Conservation (phyloP, 37 sponge, comb jelly and placozoan species). For the Ephydatia muelleri region DNA sequence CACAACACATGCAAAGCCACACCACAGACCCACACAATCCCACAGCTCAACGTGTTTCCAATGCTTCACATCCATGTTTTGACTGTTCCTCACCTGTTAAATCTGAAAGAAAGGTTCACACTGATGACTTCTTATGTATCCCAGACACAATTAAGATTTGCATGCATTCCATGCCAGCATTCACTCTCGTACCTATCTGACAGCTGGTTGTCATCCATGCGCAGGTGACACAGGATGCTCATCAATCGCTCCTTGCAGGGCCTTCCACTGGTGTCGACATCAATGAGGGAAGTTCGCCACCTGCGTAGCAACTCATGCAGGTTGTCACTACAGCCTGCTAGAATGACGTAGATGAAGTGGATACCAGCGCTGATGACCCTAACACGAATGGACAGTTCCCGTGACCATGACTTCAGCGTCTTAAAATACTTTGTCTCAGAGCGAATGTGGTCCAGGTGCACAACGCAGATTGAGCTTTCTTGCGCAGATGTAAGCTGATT, state of each 20-base stretch:
- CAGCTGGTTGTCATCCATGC: not conserved
- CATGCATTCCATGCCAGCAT: not conserved
- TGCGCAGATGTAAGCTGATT: not conserved
- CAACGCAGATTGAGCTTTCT: conserved; percentile 9
- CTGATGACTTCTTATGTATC: not conserved
- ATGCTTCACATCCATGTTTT: not conserved
- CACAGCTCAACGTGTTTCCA: conserved; percentile 2
- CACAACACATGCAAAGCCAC: not conserved
- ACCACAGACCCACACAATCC: not conserved
- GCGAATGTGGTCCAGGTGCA: conserved; percentile 57
- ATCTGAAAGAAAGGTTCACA: not conserved
- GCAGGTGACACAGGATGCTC: conserved; percentile 37
- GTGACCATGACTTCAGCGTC: conserved; percentile 36
- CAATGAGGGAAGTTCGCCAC: conserved; percentile 50
- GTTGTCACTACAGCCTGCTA: conserved; percentile 10
- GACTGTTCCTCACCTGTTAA: not conserved
- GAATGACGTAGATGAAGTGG: conserved; percentile 29
- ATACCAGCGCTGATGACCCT: conserved; percentile 6
- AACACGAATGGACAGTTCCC: conserved; percentile 12
- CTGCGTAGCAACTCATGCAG: conserved; percentile 26
- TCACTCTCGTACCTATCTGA: not conserved
- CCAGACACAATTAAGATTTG: not conserved
- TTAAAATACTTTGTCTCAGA: conserved; percentile 41
- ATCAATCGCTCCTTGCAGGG: conserved; percentile 72
- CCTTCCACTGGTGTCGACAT: conserved; percentile 54